Evolutionary conservation across 2,888 invertebrate genomes (phyloP).

Genomic region (Prenolepis imparis): DNA sequence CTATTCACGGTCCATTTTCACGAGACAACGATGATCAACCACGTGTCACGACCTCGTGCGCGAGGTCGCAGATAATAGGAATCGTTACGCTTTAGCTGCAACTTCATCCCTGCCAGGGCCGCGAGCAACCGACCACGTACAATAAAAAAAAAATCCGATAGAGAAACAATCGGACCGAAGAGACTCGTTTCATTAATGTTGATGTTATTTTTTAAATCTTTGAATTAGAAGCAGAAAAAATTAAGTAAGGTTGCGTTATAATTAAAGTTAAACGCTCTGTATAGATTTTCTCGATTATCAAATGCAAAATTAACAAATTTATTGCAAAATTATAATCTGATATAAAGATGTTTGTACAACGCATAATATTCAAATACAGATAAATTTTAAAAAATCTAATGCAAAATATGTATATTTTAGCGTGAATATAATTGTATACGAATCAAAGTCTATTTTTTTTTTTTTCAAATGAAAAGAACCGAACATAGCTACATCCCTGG

Average conservation of each 20-base stretch:
- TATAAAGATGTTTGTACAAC: neutral
- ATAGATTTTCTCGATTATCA: neutral
- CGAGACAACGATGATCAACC: constrained; percentile 63
- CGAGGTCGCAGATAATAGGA: constrained; percentile 54
- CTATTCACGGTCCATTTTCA: constrained; percentile 72
- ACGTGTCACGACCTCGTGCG: constrained; percentile 49
- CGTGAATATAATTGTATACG: neutral
- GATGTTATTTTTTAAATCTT: constrained; percentile 4
- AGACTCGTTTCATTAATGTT: constrained; percentile 22
- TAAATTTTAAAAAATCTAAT: neutral
- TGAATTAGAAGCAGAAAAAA: neutral
- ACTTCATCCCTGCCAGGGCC: constrained; percentile 38
- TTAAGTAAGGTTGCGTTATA: neutral
- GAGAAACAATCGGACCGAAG: neutral
- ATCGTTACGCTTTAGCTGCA: constrained; percentile 58
- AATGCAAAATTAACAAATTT: neutral
- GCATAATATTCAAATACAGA: neutral
- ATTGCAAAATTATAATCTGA: neutral
- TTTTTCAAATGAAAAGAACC: constrained; percentile 20
- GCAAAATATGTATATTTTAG: neutral
- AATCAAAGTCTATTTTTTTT: neutral
- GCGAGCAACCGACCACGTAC: constrained; percentile 1
- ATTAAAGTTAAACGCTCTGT: neutral
- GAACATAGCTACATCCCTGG: constrained; percentile 52
- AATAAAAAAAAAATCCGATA: constrained; percentile 8